Base-by-base conservation (phyloP, 2,888 invertebrate genomes). In the Yponomeuta malinellus region DNA sequence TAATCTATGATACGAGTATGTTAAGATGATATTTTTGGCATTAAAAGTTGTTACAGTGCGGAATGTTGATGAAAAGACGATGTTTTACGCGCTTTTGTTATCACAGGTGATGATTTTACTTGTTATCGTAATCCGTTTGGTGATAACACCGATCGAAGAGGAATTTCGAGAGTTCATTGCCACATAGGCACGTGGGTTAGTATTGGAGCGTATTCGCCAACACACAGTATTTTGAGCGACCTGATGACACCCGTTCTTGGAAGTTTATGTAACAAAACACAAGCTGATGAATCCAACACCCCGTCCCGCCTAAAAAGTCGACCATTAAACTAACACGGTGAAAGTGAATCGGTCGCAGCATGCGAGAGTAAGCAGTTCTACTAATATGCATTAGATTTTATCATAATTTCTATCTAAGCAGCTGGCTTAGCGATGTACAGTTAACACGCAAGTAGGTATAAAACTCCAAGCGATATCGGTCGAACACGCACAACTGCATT, bases 141-240 rank as follows among this genome's bases (percentile, higher is more conserved):
- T 15, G 52, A 59, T 59, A 59, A 59, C 15, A 59, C 1, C 52
- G 15, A 15, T 59, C 15, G 15, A 15, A 59, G 12, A 15, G 52
- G 52, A 15, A 59, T 81, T 81, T 79, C 77, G 76, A 77, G 81
- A 81, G 88, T 86, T 90, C 88, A 85, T 83, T 79, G 89, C 78
- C 83, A 89, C 33, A 65, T 65, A 10, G 31, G 12, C 33, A 33
- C 43, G 67, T 73, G 71, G 73, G 10, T 64, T 29, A 43, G 43
- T 43, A 10, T 64, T 31, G 64, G 5, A 29, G 29, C n/a, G 29
- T 2, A 31, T 31, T 64, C 64, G 31, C 64, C 9, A n/a, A 64
- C 29, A 10, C n/a, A 64, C 64, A 64, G 52, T 12, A 23, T 64
- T 63, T 2, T 3, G 2, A 64, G 10, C 31, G 52, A 2, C 52